Base-by-base conservation (phyloP, 2,797 vertebrate species). In the Phyllotis vaccarum region DNA sequence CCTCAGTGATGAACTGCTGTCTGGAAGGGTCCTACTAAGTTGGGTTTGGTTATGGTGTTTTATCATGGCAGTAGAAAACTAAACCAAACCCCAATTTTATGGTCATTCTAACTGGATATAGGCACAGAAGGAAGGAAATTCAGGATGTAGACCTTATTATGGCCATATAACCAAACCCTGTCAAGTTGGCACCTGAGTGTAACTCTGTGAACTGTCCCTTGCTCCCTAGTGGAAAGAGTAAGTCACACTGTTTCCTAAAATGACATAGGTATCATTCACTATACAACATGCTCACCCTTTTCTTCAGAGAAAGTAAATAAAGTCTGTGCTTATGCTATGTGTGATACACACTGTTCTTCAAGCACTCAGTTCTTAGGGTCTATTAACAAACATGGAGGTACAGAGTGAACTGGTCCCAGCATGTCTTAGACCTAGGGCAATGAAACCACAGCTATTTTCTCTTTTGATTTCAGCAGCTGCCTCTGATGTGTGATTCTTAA, bases 401-500 rank as follows among this genome's bases (percentile, higher is more conserved):
- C 27, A 62, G 43, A 62, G 27, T 31, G 40, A 64, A 64, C 37
- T 83, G 27, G 40, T 31, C 9, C n/a, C 58, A 46, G 27, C 58
- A 11, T 34, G 58, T 46, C 58, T 31, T 46, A 60, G n/a, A 60
- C 56, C n/a, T 40, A 29, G 52, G 37, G 27, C 56, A 60, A 62
- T 19, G 40, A 24, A 4, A 56, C 6, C 54, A 37, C 4, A 81
- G 37, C 40, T 11, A n/a, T n/a, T n/a, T n/a, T n/a, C n/a, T n/a
- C 49, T 90, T 91, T 80, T 91, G 56, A 9, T 83, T 27, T 88
- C 78, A 68, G 70, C 19, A 92, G 87, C 24, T 56, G 37, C 58
- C 19, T 94, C 58, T 24, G 24, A 3, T 91, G 89, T 62, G 24
- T 56, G 70, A 37, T 68, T 85, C 19, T 40, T 86, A 78, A 93